Conservation (phyloP, 2,113 vertebrate genomes). For the Dipodomys merriami region DNA sequence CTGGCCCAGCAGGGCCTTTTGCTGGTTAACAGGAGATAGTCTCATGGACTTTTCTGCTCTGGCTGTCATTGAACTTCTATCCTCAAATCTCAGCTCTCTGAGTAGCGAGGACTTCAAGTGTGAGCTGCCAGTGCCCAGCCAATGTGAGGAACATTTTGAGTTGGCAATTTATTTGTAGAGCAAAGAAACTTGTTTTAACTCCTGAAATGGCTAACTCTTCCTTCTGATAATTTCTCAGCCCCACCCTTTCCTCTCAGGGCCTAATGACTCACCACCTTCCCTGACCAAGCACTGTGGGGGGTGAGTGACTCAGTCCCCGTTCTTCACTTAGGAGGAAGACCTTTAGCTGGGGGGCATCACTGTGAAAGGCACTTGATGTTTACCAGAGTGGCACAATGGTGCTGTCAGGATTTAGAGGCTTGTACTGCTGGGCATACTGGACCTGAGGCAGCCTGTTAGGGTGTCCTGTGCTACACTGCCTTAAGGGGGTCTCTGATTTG, state of each 20-base stretch:
- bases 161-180: background rate
- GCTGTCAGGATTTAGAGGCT: background rate
- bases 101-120: too few relatives aligned
- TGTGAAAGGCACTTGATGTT: background rate
- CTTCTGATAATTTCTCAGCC: conserved; percentile 44
- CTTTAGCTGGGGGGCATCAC: background rate
- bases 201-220: background rate
- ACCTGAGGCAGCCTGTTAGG: background rate
- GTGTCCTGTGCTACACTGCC: background rate
- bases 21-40: too few relatives aligned
- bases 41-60: too few relatives aligned
- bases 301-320: background rate
- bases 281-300: background rate
- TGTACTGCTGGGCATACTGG: background rate
- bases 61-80: too few relatives aligned
- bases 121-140: background rate
- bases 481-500: background rate
- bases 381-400: background rate
- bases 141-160: background rate
- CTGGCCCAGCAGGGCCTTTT: too few relatives aligned
- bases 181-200: conserved; percentile 41
- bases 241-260: conserved; percentile 40
- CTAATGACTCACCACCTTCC: conserved; percentile 27
- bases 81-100: too few relatives aligned
- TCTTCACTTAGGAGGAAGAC: background rate